Percentiles rank a stretch among this genome's conserved stretches.
These are phyloP conservation scores for Pandemis corylana DNA, from an alignment of 2,888 invertebrate genomes.

Conservation along the genomic window DNA sequence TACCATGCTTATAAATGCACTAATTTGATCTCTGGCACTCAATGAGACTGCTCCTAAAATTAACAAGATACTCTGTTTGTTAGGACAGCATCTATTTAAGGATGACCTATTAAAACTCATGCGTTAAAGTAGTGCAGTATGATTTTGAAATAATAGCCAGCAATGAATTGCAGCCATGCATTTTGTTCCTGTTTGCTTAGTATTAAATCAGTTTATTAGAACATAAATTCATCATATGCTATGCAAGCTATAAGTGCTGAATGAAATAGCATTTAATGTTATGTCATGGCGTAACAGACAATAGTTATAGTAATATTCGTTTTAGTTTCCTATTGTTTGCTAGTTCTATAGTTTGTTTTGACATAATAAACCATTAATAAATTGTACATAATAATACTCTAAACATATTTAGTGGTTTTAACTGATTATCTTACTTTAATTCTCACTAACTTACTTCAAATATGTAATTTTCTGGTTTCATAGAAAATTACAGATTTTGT, in stretches of 20 bases:
- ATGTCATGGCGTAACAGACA: background rate
- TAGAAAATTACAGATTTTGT: no score
- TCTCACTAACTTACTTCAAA: no score
- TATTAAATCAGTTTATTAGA: background rate
- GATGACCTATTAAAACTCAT: constrained; percentile 56
- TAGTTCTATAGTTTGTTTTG: no score
- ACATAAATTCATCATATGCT: background rate
- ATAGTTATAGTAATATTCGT: background rate
- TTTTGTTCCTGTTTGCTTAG: background rate
- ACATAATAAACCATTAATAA: no score
- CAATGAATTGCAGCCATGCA: background rate
- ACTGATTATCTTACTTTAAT: no score
- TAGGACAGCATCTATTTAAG: constrained; percentile 54
- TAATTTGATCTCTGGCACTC: constrained; percentile 9
- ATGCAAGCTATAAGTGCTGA: background rate
- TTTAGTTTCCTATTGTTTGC: no score
- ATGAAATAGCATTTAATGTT: background rate
- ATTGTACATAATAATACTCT: no score
- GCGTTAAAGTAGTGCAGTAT: constrained; percentile 28
- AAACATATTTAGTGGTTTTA: no score
- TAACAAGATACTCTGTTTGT: constrained; percentile 23
- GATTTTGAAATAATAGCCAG: constrained; percentile 8
- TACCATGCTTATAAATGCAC: background rate
- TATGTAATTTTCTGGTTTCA: no score
- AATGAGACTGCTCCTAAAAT: constrained; percentile 33